These are phyloP conservation scores for Xestia c-nigrum DNA, from an alignment of 2,888 invertebrate species.

Conservation along the genomic window DNA sequence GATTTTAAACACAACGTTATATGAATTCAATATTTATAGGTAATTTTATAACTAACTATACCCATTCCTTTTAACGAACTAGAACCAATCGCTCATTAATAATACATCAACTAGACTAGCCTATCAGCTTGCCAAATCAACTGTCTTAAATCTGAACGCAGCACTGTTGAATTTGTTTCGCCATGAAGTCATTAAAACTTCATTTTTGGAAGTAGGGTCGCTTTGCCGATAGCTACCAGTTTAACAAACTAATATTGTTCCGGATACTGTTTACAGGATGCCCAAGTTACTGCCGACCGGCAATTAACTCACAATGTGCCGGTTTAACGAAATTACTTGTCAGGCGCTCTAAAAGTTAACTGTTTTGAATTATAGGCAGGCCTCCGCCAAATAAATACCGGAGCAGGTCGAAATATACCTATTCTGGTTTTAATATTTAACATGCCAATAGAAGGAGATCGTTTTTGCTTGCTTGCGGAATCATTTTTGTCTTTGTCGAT, in stretches of 20 bases:
- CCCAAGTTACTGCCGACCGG: conserved; percentile 44
- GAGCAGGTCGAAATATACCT: background rate
- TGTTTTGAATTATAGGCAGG: conserved; percentile 32
- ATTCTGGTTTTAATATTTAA: background rate
- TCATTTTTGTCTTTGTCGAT: no score
- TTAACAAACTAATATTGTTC: conserved; percentile 69
- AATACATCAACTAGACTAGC: background rate
- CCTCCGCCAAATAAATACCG: background rate
- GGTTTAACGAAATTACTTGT: conserved; percentile 58
- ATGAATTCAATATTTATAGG: background rate
- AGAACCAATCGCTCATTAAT: background rate
- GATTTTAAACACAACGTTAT: no score
- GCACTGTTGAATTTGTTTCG: conserved; percentile 72
- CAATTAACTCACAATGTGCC: conserved; percentile 59
- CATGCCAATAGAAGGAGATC: no score
- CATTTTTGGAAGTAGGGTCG: conserved; percentile 68
- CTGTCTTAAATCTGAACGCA: conserved; percentile 54
- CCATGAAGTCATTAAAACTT: conserved; percentile 78
- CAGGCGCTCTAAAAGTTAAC: conserved; percentile 55
- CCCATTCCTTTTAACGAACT: background rate
- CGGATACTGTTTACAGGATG: conserved; percentile 52
- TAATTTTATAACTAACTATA: background rate
- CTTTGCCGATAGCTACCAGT: conserved; percentile 62
- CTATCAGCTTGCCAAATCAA: conserved; percentile 7
- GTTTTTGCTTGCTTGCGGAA: no score